A percentile compares a stretch with the other conserved stretches of the same genome.
Evolutionary conservation across 2,888 invertebrate genomes (phyloP).

Genomic region (Eristalis tenax): DNA sequence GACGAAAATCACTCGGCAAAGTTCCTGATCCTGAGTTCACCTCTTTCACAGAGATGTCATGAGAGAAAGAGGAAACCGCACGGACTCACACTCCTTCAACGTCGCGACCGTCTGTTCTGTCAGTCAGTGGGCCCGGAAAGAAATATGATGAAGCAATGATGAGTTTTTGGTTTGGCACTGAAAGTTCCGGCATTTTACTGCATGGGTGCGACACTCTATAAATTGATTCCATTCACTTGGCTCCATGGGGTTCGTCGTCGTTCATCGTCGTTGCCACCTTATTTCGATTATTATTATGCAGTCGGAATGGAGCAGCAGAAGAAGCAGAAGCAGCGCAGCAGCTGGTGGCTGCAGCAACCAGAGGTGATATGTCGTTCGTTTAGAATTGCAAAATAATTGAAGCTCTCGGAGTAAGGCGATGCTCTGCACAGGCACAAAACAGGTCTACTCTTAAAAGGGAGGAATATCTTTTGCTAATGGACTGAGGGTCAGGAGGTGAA

Average conservation of each 20-base stretch:
- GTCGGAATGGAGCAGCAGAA: slow-evolving; percentile 4
- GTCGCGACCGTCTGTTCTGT: slow-evolving; percentile 14
- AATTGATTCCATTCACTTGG: slow-evolving; percentile 46
- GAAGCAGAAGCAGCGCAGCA: neutral
- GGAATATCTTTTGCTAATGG: slow-evolving; percentile 31
- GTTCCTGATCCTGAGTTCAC: slow-evolving; percentile 61
- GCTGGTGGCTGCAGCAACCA: slow-evolving; percentile 21
- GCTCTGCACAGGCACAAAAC: neutral
- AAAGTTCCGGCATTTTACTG: slow-evolving; percentile 57
- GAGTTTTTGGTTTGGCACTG: slow-evolving; percentile 57
- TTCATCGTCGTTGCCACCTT: slow-evolving; percentile 50
- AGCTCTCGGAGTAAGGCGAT: neutral
- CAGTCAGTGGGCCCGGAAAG: slow-evolving; percentile 41
- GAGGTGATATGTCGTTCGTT: slow-evolving; percentile 60
- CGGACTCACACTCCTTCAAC: slow-evolving; percentile 18
- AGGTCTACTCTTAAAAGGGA: slow-evolving; percentile 11
- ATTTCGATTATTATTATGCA: slow-evolving; percentile 57
- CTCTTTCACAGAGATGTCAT: slow-evolving; percentile 47
- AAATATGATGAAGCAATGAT: slow-evolving; percentile 65
- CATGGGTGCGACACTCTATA: slow-evolving; percentile 67
- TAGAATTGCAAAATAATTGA: slow-evolving; percentile 68
- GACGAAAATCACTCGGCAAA: slow-evolving; percentile 55
- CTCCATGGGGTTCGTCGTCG: neutral
- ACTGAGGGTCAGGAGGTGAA: slow-evolving; percentile 50
- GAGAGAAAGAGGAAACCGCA: slow-evolving; percentile 34